Evolutionary conservation across 1,140 invertebrate genomes (phyloP).

Genomic region (Globodera rostochiensis): DNA sequence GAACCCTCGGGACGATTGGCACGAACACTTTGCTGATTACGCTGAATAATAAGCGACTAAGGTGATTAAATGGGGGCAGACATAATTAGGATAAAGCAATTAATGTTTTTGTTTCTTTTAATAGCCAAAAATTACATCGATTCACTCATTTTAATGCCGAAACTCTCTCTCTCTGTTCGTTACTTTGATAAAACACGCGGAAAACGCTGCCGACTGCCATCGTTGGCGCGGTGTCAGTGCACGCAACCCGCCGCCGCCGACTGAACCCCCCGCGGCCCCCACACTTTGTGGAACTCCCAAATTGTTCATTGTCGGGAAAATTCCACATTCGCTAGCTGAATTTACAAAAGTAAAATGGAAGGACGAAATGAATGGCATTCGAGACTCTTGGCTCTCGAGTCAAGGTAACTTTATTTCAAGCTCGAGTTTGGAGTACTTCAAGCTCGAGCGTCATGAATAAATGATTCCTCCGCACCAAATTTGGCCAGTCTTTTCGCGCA

Average conservation of each 20-base stretch:
- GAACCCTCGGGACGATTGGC: constrained; percentile 72
- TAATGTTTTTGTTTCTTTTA: too few relatives aligned
- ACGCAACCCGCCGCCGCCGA: constrained; percentile 54
- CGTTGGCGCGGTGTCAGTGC: constrained; percentile 50
- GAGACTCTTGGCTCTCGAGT: too few relatives aligned
- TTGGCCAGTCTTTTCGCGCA: constrained; percentile 60
- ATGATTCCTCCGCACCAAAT: constrained; percentile 39
- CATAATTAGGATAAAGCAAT: constrained; percentile 9
- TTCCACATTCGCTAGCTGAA: constrained; percentile 54
- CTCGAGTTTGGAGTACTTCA: too few relatives aligned
- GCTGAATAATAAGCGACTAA: constrained; percentile 44
- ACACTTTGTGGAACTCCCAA: constrained; percentile 36
- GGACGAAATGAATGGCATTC: background rate
- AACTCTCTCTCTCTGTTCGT: background rate
- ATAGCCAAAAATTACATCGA: too few relatives aligned
- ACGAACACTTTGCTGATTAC: constrained; percentile 53
- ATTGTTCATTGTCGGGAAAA: constrained; percentile 49
- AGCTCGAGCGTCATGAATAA: too few relatives aligned
- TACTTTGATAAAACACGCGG: constrained; percentile 57
- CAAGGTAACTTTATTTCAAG: too few relatives aligned
- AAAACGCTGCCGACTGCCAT: constrained; percentile 62
- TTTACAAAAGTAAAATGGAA: background rate
- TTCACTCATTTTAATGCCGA: too few relatives aligned
- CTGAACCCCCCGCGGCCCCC: constrained; percentile 56
- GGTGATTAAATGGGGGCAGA: constrained; percentile 3